Base-by-base conservation (phyloP, 1,140 invertebrate genomes). In the Scaptomyza graminum region DNA sequence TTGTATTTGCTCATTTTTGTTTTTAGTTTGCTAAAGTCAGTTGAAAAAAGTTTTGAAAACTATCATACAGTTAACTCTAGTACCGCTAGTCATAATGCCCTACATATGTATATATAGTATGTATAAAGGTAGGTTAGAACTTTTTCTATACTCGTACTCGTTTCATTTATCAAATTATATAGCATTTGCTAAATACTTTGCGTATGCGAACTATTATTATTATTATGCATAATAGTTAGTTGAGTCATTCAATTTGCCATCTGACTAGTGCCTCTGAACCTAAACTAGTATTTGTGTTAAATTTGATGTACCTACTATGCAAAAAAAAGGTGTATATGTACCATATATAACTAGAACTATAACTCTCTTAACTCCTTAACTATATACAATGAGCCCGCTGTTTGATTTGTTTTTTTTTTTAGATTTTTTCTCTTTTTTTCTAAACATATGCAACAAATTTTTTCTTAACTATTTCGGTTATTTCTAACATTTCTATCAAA, bases 381-480 rank as follows among this genome's bases (percentile, higher is more conserved):
- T 70, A 64, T 52, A 6, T 55, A 69, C 66, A 69, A 31, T 69
- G 51, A 55, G 50, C 51, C 50, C 11, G 22, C 13, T 41, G 43
- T 18, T 59, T 65, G 52, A 22, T 22, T 43, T 47, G 28, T 7
- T 7, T 31, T 31, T 7, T 31, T 31, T 31, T 31, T 31, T 5
- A 2, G 25, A 49, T 2, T 61, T 15, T 60, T 22, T 37, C 47
- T 44, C 18, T 13, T 57, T 22, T 59, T 34, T 41, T 54, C 51
- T 76, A 72, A 75, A 67, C 56, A 59, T 79, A 79, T 66, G 61
- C 63, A 81, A 81, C 78, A 81, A 82, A 80, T 60, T 62, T 41
- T 54, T 16, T 54, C 13, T 49, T 76, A 77, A 73, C 56, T 28
- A 62, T 60, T 74, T 52, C 43, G 28, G 37, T 37, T 22, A 41